phyloP scores from a whole-genome alignment of 1,140 invertebrate genomes.

The Diachasmimorpha longicaudata region DNA sequence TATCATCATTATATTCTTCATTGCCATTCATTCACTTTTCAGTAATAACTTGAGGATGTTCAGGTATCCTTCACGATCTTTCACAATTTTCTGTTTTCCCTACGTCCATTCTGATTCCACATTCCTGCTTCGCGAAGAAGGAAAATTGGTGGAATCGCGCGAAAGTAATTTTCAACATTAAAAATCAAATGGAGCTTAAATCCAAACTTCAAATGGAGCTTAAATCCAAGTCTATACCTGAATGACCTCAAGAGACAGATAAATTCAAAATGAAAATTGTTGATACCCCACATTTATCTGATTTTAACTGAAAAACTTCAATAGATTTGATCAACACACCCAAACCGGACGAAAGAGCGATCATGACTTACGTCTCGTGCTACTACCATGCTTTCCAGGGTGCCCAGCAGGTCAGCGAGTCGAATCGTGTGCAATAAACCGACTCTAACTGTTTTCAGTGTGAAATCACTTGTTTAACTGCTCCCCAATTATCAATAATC shows the following conservation, averaged over 20 bases:
- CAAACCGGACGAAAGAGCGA: conserved; percentile 96
- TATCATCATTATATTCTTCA: background rate
- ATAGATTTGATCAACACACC: conserved; percentile 97
- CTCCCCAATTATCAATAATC: background rate
- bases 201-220: too few species aligned
- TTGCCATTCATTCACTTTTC: background rate
- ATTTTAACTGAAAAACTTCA: conserved; percentile 26
- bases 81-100: too few species aligned
- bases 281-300: background rate
- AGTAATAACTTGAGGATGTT: background rate
- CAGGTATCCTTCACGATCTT: too few species aligned
- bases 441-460: background rate
- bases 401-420: conserved; percentile 88
- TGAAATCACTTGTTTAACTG: background rate
- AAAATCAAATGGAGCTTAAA: too few species aligned
- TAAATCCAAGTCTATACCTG: too few species aligned
- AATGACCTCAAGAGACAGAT: too few species aligned
- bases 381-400: conserved; percentile 99
- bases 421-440: conserved; percentile 57
- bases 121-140: too few species aligned
- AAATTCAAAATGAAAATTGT: too few species aligned
- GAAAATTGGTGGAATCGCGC: background rate
- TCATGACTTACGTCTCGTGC: conserved; percentile 98
- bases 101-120: too few species aligned
- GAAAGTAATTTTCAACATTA: background rate